Conservation (phyloP, 2,888 invertebrate genomes). For the Calameuta filiformis region DNA sequence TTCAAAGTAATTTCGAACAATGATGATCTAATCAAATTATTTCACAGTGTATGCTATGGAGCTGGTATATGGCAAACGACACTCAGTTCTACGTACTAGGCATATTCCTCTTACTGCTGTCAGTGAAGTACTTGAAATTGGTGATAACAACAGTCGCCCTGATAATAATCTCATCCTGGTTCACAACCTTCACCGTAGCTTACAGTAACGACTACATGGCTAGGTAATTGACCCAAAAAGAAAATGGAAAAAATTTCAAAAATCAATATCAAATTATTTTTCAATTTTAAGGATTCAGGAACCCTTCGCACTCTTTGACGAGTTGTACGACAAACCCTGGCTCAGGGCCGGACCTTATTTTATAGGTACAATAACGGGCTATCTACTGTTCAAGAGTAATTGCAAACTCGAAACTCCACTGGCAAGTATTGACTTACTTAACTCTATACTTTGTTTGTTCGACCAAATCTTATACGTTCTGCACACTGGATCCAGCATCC, state of each 20-base stretch:
- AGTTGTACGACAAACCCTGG: conserved; percentile 88
- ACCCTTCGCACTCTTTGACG: conserved; percentile 85
- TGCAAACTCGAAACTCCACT: conserved; percentile 69
- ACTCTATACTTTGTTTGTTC: too few species aligned
- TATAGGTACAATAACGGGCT: conserved; percentile 82
- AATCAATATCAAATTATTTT: not conserved
- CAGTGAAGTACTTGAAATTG: conserved; percentile 69
- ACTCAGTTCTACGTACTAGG: conserved; percentile 66
- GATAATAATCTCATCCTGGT: conserved; percentile 79
- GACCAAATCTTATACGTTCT: too few species aligned
- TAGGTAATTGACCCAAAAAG: conserved; percentile 43
- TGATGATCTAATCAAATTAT: too few species aligned
- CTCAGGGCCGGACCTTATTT: conserved; percentile 83
- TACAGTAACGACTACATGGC: conserved; percentile 77
- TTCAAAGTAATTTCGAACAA: too few species aligned
- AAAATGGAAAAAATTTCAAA: not conserved
- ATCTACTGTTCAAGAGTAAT: conserved; percentile 76
- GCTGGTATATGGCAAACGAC: conserved; percentile 67
- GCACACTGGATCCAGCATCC: too few species aligned
- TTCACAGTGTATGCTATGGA: conserved; percentile 65
- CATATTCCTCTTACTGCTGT: conserved; percentile 61
- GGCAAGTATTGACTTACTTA: conserved; percentile 38
- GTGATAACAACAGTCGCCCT: conserved; percentile 71
- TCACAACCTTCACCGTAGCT: conserved; percentile 79
- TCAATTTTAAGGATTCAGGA: conserved; percentile 72